Evolutionary conservation across 2,888 invertebrate genomes (phyloP).

Genomic region (Diplolepis rosae): DNA sequence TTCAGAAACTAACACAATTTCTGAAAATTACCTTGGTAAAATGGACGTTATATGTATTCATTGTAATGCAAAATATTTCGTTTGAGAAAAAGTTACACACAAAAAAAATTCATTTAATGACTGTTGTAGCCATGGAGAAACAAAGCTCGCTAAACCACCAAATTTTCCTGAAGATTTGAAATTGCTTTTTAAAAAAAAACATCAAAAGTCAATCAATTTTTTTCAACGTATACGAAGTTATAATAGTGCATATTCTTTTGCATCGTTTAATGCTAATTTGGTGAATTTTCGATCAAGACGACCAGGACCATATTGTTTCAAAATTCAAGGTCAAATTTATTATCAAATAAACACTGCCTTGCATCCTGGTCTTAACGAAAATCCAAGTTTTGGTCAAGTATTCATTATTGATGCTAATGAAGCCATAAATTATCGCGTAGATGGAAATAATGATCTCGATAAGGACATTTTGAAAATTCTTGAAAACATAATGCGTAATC

Average conservation of each 20-base stretch:
- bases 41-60: slow-evolving; percentile 30
- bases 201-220: slow-evolving; percentile 6
- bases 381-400: slow-evolving; percentile 42
- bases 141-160: background rate
- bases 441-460: too few relatives aligned
- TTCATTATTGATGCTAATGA: slow-evolving; percentile 45
- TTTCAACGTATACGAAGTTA: background rate
- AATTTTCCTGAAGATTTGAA: background rate
- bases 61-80: slow-evolving; percentile 34
- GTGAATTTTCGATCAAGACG: slow-evolving; percentile 22
- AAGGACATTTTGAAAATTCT: too few relatives aligned
- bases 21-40: slow-evolving; percentile 25
- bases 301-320: slow-evolving; percentile 36
- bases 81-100: slow-evolving; percentile 11
- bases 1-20: too few relatives aligned
- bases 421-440: too few relatives aligned
- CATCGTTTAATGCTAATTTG: slow-evolving; percentile 36
- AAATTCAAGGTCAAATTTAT: slow-evolving; percentile 46
- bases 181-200: background rate
- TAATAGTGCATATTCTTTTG: slow-evolving; percentile 35
- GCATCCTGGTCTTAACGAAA: slow-evolving; percentile 37
- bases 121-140: slow-evolving; percentile 15
- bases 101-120: slow-evolving; percentile 20
- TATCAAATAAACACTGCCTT: slow-evolving; percentile 46
- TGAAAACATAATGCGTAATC: slow-evolving; percentile 41